Percentiles rank a stretch among this genome's conserved stretches.
These are phyloP conservation scores for Ferdinandea cuprea DNA, from an alignment of 2,888 invertebrate genomes.

Conservation along the genomic window DNA sequence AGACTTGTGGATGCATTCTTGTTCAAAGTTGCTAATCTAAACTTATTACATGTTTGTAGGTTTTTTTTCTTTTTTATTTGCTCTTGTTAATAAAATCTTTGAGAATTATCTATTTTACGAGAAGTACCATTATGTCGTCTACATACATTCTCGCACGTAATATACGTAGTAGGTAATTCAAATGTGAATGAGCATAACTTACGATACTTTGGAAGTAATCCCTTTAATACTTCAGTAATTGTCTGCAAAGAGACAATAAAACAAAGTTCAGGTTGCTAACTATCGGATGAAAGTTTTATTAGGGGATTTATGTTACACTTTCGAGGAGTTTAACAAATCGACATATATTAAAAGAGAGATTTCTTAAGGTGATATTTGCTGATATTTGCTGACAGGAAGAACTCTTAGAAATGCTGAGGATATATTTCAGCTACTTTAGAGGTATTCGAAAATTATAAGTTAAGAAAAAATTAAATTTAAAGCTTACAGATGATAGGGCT, in stretches of 20 bases:
- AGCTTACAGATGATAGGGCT: too few relatives aligned
- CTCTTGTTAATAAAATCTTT: background rate
- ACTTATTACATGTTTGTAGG: background rate
- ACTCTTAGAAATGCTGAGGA: too few relatives aligned
- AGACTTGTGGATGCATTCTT: background rate
- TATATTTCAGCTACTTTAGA: too few relatives aligned
- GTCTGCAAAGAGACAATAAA: background rate
- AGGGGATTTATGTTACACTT: background rate
- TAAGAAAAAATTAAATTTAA: too few relatives aligned
- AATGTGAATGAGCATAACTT: background rate
- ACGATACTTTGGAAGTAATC: background rate
- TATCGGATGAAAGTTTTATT: background rate
- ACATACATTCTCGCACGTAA: background rate
- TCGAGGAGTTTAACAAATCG: background rate
- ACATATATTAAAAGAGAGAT: background rate
- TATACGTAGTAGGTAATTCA: background rate
- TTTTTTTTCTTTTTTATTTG: too few relatives aligned
- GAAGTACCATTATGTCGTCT: background rate
- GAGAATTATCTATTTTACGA: slow-evolving; percentile 5
- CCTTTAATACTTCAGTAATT: slow-evolving; percentile 6
- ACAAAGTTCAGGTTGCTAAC: background rate
- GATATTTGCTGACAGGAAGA: too few relatives aligned
- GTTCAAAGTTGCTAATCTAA: background rate
- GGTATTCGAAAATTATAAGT: too few relatives aligned
- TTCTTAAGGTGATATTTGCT: too few relatives aligned